Evolutionary conservation across 2,888 invertebrate genomes (phyloP).

Genomic region (Phlogophora meticulosa): DNA sequence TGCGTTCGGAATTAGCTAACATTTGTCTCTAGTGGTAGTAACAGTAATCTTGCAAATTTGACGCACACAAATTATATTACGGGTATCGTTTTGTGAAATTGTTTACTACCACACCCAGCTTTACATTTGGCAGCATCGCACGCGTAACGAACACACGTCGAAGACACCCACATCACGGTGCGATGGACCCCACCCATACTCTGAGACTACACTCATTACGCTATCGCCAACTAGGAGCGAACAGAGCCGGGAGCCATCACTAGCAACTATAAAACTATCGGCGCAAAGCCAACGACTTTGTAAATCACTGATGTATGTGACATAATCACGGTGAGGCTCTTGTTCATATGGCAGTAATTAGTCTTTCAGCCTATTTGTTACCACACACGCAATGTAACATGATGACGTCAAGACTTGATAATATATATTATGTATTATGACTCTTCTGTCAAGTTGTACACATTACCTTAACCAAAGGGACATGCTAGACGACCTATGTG

Average conservation of each 20-base stretch:
- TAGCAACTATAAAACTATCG: neutral
- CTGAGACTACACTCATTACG: neutral
- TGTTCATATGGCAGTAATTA: conserved; percentile 1
- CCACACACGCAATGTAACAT: neutral
- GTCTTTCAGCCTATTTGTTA: neutral
- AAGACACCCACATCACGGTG: neutral
- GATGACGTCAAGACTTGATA: neutral
- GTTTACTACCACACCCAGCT: too few species aligned
- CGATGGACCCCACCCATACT: conserved; percentile 2
- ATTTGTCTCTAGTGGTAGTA: too few species aligned
- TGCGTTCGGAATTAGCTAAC: too few species aligned
- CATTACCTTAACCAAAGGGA: neutral
- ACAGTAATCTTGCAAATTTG: too few species aligned
- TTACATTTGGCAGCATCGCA: too few species aligned
- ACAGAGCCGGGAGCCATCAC: conserved; percentile 1
- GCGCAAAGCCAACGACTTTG: neutral
- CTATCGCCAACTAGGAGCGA: neutral
- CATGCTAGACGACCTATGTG: too few species aligned
- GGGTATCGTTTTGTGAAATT: too few species aligned
- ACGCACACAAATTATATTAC: too few species aligned
- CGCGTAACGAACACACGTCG: neutral
- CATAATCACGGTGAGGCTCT: neutral
- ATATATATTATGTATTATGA: too few species aligned
- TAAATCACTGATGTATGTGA: neutral
- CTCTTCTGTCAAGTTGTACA: neutral